phyloP scores from a whole-genome alignment of 2,888 invertebrate genomes.

The Drosophila fungiperda region DNA sequence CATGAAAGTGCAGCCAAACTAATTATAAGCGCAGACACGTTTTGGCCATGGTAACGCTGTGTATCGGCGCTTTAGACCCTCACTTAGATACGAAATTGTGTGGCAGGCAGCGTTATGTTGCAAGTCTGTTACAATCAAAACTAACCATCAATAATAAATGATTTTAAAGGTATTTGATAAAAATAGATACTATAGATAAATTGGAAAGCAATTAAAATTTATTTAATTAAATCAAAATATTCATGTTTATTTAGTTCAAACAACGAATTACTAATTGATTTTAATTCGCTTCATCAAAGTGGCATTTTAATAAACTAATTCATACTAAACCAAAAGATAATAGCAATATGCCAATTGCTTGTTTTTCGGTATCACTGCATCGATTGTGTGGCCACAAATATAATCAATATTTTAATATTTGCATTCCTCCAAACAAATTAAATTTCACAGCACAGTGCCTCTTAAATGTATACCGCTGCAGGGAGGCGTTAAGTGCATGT shows the following conservation, averaged over 20 bases:
- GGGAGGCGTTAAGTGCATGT: slow-evolving; percentile 4
- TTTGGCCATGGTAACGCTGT: slow-evolving; percentile 17
- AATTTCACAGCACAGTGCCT: slow-evolving; percentile 55
- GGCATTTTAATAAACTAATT: slow-evolving; percentile 6
- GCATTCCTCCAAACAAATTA: slow-evolving; percentile 31
- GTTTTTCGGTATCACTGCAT: background rate
- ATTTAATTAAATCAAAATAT: background rate
- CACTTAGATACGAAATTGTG: slow-evolving; percentile 26
- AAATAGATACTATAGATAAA: too few species aligned
- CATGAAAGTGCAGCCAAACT: slow-evolving; percentile 52
- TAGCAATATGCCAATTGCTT: background rate
- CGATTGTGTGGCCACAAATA: slow-evolving; percentile 8
- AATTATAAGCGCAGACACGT: slow-evolving; percentile 39
- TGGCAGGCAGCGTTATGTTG: slow-evolving; percentile 5
- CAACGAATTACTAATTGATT: background rate
- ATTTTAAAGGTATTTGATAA: background rate
- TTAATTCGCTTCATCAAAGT: background rate
- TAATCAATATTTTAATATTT: slow-evolving; percentile 14
- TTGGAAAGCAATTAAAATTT: background rate
- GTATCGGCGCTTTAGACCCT: slow-evolving; percentile 32
- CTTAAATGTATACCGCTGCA: slow-evolving; percentile 19
- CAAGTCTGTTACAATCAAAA: slow-evolving; percentile 20
- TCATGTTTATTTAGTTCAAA: background rate
- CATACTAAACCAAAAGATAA: background rate
- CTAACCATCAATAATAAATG: background rate